These are phyloP conservation scores for Drosophila suboccidentalis DNA, from an alignment of 2,888 invertebrate genomes.

Conservation along the genomic window DNA sequence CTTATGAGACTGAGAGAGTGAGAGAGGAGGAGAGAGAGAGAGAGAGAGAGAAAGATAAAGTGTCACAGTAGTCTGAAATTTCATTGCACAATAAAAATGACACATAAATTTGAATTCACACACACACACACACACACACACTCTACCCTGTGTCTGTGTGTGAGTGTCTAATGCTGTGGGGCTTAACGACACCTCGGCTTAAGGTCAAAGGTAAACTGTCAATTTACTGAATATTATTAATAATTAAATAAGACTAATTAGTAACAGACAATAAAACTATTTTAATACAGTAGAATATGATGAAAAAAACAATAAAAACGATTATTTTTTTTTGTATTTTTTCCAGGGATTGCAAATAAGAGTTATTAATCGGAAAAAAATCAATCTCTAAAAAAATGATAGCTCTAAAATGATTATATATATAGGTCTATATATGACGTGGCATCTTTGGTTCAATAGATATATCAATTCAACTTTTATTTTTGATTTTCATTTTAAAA, in stretches of 20 bases:
- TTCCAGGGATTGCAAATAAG: too few species aligned
- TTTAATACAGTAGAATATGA: background rate
- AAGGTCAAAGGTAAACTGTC: slow-evolving; percentile 2
- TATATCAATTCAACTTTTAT: too few species aligned
- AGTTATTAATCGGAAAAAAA: too few species aligned
- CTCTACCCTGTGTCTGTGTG: background rate
- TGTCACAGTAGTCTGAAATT: slow-evolving; percentile 56
- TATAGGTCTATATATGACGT: too few species aligned
- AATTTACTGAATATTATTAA: background rate
- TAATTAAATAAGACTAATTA: slow-evolving; percentile 14
- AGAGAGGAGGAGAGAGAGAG: background rate
- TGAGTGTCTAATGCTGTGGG: background rate
- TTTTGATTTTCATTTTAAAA: too few species aligned
- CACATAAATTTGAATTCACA: slow-evolving; percentile 69
- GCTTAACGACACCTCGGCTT: slow-evolving; percentile 18
- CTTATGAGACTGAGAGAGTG: slow-evolving; percentile 4
- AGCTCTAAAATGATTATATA: too few species aligned
- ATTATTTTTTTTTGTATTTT: too few species aligned
- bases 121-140: slow-evolving; percentile 14
- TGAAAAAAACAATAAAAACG: too few species aligned
- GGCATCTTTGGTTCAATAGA: too few species aligned
- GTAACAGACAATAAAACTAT: background rate
- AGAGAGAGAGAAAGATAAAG: slow-evolving; percentile 3
- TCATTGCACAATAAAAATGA: slow-evolving; percentile 53
- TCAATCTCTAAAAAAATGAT: too few species aligned